Base-by-base conservation (phyloP, 1,140 invertebrate species). In the Eulimnadia texana region DNA sequence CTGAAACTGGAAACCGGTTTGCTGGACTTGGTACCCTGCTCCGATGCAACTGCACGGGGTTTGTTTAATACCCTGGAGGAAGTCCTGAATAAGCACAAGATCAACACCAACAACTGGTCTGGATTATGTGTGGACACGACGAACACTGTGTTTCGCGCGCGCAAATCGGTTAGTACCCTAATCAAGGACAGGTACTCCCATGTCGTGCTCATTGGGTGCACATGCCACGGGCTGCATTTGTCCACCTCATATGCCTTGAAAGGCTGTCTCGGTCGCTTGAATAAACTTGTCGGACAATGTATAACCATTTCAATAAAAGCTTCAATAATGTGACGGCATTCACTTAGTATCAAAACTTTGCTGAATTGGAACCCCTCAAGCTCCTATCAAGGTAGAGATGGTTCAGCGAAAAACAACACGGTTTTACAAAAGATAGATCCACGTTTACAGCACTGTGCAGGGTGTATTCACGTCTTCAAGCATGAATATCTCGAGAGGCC, bases 251-350 rank as follows among this genome's bases (percentile, higher is more conserved):
- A 71, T 61, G 69, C 69, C 20, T 71, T 68, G 56, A 52, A 47
- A 67, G 69, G 54, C 63, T 71, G 25, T 69, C 68, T 11, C 13
- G 61, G 10, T 64, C 54, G 24, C 22, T 69, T 19, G 69, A 70
- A 67, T 64, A 69, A 25, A 53, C 68, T 20, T 63, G 65, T 6
- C 27, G 68, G 22, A 67, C 66, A 61, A 49, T 72, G 9, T 70
- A 66, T n/a, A 52, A 65, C 23, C 67, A 73, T 65, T 74, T 73
- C 62, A 70, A 62, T 61, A 63, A 68, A 47, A 73, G 69, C 60
- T 61, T 55, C 50, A 54, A 57, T 23, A 58, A 69, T 16, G 65
- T 67, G 66, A 50, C 65, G 24, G 66, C 64, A 62, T 68, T 72
- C 20, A 56, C 67, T 66, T 67, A 63, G n/a, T 71, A 69, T 67